phyloP scores from a whole-genome alignment of 2,888 invertebrate genomes.

The Lochmaea capreae region DNA sequence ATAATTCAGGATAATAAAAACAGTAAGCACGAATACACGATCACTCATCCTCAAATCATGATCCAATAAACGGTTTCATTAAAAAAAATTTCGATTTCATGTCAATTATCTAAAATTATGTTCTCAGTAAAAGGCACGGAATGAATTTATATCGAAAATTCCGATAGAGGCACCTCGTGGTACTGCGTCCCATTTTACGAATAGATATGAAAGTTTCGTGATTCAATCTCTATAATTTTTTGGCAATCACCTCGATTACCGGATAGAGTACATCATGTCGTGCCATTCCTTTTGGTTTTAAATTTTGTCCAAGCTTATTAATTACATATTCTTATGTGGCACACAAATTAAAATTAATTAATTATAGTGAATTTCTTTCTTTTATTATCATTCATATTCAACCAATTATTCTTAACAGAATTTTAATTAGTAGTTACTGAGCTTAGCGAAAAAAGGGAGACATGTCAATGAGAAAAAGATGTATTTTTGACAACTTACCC shows the following conservation, averaged over 20 bases:
- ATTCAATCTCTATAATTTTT: constrained; percentile 28
- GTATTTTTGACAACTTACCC: constrained; percentile 71
- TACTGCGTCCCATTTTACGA: constrained; percentile 41
- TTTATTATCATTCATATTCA: too few species aligned
- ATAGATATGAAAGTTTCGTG: constrained; percentile 40
- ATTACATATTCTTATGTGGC: not conserved
- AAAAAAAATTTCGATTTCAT: constrained; percentile 22
- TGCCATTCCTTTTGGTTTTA: constrained; percentile 4
- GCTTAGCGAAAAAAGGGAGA: too few species aligned
- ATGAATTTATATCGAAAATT: constrained; percentile 29
- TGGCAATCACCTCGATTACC: constrained; percentile 23
- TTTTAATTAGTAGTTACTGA: too few species aligned
- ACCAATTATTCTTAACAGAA: too few species aligned
- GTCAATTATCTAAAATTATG: constrained; percentile 30
- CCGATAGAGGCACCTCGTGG: constrained; percentile 36
- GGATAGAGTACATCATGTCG: constrained; percentile 29
- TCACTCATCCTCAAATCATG: constrained; percentile 6
- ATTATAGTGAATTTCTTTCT: too few species aligned
- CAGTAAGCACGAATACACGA: not conserved
- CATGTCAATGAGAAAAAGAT: not conserved
- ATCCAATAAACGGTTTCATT: constrained; percentile 16
- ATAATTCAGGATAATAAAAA: not conserved
- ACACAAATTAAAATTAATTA: too few species aligned
- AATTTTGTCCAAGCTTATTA: not conserved
- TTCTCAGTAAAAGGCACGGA: constrained; percentile 23